A percentile compares a stretch with the other conserved stretches of the same genome.
phyloP scores from a whole-genome alignment of 1,140 invertebrate species.

The Sycophila sp. region DNA sequence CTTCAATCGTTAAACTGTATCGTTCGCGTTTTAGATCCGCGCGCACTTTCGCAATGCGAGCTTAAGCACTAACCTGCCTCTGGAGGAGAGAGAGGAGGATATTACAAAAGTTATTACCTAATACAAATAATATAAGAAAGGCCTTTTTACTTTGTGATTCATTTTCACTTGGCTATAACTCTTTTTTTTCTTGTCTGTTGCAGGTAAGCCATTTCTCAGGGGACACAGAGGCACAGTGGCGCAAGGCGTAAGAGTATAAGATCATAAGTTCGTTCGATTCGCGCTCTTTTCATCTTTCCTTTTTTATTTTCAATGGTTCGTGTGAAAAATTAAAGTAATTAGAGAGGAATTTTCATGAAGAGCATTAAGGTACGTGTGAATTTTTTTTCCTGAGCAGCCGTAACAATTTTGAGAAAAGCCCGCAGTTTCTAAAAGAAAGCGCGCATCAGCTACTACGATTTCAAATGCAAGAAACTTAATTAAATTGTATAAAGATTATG shows the following conservation, averaged over 20 bases:
- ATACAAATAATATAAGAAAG: slow-evolving; percentile 12
- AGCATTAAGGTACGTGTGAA: slow-evolving; percentile 2
- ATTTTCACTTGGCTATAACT: background rate
- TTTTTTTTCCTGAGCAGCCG: background rate
- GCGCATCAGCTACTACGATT: no score
- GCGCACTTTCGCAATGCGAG: slow-evolving; percentile 1
- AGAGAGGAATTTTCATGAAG: no score
- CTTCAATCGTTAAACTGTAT: slow-evolving; percentile 14
- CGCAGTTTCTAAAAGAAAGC: no score
- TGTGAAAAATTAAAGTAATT: no score
- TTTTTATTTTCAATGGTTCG: no score
- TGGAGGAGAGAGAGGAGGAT: no score
- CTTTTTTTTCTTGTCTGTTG: background rate
- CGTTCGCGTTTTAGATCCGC: background rate
- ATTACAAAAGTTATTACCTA: slow-evolving; percentile 31
- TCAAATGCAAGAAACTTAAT: no score
- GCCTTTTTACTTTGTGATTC: slow-evolving; percentile 13
- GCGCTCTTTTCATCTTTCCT: no score
- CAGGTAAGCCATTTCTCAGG: slow-evolving; percentile 23
- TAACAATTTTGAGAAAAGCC: no score
- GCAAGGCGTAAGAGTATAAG: background rate
- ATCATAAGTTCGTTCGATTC: background rate
- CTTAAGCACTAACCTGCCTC: background rate
- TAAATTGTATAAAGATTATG: no score
- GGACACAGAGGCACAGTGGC: background rate